Evolutionary conservation across 2,888 invertebrate species (phyloP).

Genomic region (Pheosia tremula): DNA sequence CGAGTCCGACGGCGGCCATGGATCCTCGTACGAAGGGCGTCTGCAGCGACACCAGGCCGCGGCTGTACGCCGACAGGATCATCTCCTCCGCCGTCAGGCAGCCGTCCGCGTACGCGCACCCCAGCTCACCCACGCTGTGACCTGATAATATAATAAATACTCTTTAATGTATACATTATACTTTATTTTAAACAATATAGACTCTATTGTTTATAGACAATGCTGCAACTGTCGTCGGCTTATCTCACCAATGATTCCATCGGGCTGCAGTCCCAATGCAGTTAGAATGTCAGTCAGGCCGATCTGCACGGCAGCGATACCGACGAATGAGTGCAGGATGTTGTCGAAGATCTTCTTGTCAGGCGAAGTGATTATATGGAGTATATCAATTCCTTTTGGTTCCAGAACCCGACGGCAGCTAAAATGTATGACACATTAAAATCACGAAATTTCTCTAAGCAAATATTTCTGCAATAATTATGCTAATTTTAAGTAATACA

Average conservation of each 20-base stretch:
- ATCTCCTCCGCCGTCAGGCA: conserved; percentile 94
- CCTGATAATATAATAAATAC: conserved; percentile 73
- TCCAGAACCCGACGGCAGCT: conserved; percentile 83
- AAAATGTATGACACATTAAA: conserved; percentile 9
- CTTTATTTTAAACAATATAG: no score
- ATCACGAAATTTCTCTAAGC: no score
- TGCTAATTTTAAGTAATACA: no score
- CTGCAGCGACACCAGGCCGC: conserved; percentile 90
- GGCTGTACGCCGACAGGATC: conserved; percentile 91
- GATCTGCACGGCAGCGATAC: conserved; percentile 89
- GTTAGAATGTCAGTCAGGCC: conserved; percentile 71
- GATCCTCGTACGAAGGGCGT: conserved; percentile 88
- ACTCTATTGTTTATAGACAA: no score
- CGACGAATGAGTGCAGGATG: conserved; percentile 89
- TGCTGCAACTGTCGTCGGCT: no score
- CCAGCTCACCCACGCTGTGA: conserved; percentile 97
- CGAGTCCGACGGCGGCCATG: conserved; percentile 94
- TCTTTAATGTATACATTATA: no score
- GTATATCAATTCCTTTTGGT: conserved; percentile 87
- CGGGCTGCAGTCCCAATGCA: conserved; percentile 86
- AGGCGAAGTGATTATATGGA: conserved; percentile 86
- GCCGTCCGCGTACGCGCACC: conserved; percentile 97
- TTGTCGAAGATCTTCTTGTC: conserved; percentile 83
- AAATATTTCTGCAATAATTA: no score
- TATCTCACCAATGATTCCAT: conserved; percentile 80